phyloP scores from a whole-genome alignment of 1,140 invertebrate genomes.

The Ridgeia piscesae region DNA sequence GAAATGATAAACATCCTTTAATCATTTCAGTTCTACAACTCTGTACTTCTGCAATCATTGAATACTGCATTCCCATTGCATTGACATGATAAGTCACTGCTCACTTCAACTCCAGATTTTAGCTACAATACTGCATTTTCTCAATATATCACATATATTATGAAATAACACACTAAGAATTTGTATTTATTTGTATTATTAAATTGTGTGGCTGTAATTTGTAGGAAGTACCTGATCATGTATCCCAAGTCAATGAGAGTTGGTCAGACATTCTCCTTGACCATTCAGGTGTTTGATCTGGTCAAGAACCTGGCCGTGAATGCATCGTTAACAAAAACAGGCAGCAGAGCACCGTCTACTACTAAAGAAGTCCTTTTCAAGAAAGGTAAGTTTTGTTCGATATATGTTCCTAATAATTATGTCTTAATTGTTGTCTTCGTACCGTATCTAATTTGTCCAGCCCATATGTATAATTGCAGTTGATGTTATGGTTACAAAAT shows the following conservation, averaged over 20 bases:
- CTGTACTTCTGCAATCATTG: too few species aligned
- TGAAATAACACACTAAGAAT: too few species aligned
- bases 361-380: not conserved
- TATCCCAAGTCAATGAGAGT: not conserved
- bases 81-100: too few species aligned
- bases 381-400: not conserved
- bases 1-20: too few species aligned
- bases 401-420: not conserved
- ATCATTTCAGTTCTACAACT: too few species aligned
- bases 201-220: not conserved
- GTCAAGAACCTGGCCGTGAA: not conserved
- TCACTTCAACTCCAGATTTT: too few species aligned
- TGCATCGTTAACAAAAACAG: not conserved
- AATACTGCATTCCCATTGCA: too few species aligned
- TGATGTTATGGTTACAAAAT: not conserved
- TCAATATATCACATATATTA: too few species aligned
- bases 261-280: not conserved
- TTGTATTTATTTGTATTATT: not conserved
- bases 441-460: not conserved
- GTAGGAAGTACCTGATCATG: not conserved
- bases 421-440: not conserved
- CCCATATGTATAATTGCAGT: not conserved
- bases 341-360: not conserved
- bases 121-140: too few species aligned
- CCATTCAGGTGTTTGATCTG: not conserved